Conservation (phyloP, 2,797 vertebrate species). For the Pipistrellus pipistrellus region DNA sequence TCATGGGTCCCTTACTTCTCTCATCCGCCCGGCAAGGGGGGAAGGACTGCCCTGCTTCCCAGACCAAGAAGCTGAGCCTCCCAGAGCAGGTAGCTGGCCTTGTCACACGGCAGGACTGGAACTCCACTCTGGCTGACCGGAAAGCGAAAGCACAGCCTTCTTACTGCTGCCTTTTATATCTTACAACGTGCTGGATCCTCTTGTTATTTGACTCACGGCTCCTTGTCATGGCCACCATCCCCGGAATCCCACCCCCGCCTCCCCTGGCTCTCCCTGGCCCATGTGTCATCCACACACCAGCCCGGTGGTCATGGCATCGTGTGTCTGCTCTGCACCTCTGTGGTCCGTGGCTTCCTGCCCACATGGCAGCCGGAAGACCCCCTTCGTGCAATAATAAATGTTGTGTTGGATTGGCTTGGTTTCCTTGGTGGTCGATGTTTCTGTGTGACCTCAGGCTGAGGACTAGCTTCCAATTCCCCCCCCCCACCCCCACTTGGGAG, state of each 20-base stretch:
- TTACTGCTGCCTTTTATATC: constrained; percentile 37
- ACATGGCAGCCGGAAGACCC: background rate
- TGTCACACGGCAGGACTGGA: background rate
- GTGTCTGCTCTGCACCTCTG: background rate
- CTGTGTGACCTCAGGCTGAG: background rate
- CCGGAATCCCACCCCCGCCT: background rate
- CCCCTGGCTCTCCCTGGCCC: background rate
- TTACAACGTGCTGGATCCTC: background rate
- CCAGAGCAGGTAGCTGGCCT: background rate
- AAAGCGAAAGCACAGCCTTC: background rate
- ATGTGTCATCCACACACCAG: background rate
- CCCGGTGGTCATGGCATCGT: background rate
- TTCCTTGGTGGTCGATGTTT: background rate
- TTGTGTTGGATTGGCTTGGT: background rate
- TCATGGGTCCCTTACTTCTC: background rate
- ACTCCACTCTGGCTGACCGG: background rate
- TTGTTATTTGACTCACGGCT: background rate
- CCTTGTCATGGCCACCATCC: background rate
- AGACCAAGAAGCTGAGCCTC: background rate
- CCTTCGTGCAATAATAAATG: constrained; percentile 27
- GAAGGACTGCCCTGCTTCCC: background rate
- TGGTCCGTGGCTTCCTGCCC: background rate
- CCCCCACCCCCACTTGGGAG: background rate
- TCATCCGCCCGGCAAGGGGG: background rate
- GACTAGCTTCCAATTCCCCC: background rate